Conservation (phyloP, 2,888 invertebrate genomes). For the Lissonota sp. region DNA sequence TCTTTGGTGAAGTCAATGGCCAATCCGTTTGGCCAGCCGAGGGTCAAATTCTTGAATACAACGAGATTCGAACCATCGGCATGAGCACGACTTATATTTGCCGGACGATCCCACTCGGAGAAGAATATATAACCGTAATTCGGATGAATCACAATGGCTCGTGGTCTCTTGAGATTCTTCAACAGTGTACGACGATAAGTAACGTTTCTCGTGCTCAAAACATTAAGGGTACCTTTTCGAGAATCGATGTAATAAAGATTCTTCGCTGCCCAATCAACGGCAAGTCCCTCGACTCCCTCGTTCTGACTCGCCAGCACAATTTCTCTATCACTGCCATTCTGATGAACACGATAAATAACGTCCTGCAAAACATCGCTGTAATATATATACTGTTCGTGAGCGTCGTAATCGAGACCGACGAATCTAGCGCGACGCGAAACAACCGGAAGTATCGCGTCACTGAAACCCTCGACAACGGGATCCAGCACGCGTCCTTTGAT, state of each 20-base stretch:
- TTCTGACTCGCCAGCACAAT: conserved; percentile 98
- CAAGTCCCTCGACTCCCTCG: conserved; percentile 97
- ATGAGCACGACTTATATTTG: conserved; percentile 96
- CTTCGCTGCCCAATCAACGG: conserved; percentile 98
- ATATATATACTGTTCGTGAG: conserved; percentile 95
- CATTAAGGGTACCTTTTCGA: conserved; percentile 96
- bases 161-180: conserved; percentile 94
- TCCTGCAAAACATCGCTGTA: conserved; percentile 99
- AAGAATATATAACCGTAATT: conserved; percentile 97
- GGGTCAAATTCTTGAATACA: conserved; percentile 94
- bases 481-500: conserved; percentile 96
- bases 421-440: conserved; percentile 96
- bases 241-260: conserved; percentile 98
- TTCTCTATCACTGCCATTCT: conserved; percentile 92
- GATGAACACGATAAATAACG: conserved; percentile 93
- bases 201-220: conserved; percentile 94
- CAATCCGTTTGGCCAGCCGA: conserved; percentile 99
- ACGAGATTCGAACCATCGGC: conserved; percentile 95
- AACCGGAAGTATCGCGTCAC: conserved; percentile 97
- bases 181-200: conserved; percentile 93
- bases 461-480: conserved; percentile 95
- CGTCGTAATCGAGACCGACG: conserved; percentile 97
- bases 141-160: conserved; percentile 98
- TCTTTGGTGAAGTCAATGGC: conserved; percentile 95
- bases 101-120: conserved; percentile 98